Base-by-base conservation (phyloP, 2,113 vertebrate genomes). In the Recurvirostra avosetta region DNA sequence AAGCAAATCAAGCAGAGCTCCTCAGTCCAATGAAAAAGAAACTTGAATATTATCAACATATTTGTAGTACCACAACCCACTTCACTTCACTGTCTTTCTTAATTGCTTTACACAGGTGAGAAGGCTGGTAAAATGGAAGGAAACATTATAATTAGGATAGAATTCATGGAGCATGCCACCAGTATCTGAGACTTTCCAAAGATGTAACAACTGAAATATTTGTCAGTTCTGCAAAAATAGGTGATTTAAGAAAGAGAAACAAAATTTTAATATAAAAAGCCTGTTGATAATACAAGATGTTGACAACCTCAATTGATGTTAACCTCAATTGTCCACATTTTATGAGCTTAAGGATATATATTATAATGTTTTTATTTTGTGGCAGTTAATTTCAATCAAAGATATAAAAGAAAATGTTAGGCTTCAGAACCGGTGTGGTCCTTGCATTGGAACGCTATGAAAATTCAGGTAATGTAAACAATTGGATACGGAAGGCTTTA, bases 1-100 rank as follows among this genome's bases (percentile, higher is more conserved):
- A 94, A 89, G 61, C 88, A 92, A 87, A 94, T 88, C 3, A 67
- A 89, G 88, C 83, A 87, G 79, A 94, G 72, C 80, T 94, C 26
- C 62, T 58, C 74, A 94, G 86, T 58, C 62, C 73, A 94, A 38
- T 91, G 89, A 79, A 87, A 89, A 91, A 91, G 58, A 68, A 81
- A 87, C 62, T 56, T 85, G 41, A 72, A 58, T 72, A 68, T 87
- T 94, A 66, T 76, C 43, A 70, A 61, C 92, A 79, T 94, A 45
- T 63, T 78, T 88, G 12, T 56, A 63, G 71, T 88, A 88, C 20
- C 58, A 83, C 82, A 93, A 52, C 30, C 47, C 52, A 75, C 45
- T 88, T 83, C 86, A 82, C 86, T 73, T 93, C 52, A 32, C 52
- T 81, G 52, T 67, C 52, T 92, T 88, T 86, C 86, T 92, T 91